These are phyloP conservation scores for Aplysia californica DNA, from an alignment of 1,140 invertebrate species.

Conservation along the genomic window DNA sequence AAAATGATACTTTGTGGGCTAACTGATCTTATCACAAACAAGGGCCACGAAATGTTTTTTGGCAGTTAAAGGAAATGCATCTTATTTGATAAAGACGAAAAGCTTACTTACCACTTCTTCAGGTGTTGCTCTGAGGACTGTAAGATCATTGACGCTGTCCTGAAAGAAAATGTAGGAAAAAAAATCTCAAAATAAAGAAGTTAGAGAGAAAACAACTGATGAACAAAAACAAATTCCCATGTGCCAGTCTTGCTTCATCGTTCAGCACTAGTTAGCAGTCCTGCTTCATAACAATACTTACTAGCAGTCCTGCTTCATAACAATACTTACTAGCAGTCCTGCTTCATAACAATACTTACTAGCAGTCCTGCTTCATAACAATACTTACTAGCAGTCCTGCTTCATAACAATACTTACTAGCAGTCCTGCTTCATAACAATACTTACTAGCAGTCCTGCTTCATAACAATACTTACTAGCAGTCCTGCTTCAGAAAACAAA, in stretches of 20 bases:
- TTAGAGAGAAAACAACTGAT: background rate
- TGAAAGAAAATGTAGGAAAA: conserved; percentile 36
- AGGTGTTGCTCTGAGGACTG: conserved; percentile 55
- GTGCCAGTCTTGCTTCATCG: background rate
- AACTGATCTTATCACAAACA: too few species aligned
- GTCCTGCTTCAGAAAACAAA: too few species aligned
- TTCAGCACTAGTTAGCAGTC: background rate
- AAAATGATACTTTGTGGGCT: too few species aligned
- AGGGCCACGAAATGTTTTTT: too few species aligned
- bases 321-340: background rate
- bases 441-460: too few species aligned
- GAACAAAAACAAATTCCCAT: background rate
- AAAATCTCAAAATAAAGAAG: background rate
- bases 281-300: background rate
- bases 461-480: too few species aligned
- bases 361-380: too few species aligned
- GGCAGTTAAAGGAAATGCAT: background rate
- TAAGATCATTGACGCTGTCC: conserved; percentile 59
- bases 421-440: too few species aligned
- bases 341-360: background rate
- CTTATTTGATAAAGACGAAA: background rate
- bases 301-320: background rate
- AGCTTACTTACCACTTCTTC: conserved; percentile 62
- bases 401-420: too few species aligned
- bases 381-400: too few species aligned